phyloP scores from a whole-genome alignment of 2,888 invertebrate species.

The Aspidapion aeneum region DNA sequence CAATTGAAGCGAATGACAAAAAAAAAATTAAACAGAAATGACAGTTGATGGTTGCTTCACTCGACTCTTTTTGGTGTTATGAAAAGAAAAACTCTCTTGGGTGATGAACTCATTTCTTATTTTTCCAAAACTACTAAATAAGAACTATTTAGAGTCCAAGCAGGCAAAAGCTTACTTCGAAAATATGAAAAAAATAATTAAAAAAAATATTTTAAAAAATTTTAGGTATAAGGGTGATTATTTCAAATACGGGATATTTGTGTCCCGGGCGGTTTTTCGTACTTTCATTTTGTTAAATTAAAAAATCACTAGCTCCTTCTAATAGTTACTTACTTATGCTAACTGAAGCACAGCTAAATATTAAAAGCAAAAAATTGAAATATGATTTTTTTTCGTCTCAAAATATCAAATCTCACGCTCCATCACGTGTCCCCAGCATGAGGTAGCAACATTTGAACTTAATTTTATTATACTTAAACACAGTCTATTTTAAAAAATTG shows the following conservation, averaged over 20 bases:
- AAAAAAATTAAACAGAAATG: too few species aligned
- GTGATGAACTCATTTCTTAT: too few species aligned
- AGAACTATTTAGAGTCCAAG: too few species aligned
- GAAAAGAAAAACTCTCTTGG: too few species aligned
- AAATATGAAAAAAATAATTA: too few species aligned
- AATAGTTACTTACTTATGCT: background rate
- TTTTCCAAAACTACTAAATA: too few species aligned
- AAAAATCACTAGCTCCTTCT: background rate
- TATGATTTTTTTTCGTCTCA: background rate
- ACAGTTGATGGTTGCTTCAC: too few species aligned
- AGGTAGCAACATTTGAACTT: slow-evolving; percentile 1
- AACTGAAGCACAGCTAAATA: background rate
- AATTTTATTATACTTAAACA: slow-evolving; percentile 2
- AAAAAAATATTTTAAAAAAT: too few species aligned
- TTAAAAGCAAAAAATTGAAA: background rate
- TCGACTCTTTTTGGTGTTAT: too few species aligned
- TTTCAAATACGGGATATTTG: slow-evolving; percentile 10
- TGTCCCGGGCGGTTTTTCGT: slow-evolving; percentile 4
- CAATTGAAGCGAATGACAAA: too few species aligned
- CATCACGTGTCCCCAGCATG: slow-evolving; percentile 2
- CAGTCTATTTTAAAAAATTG: slow-evolving; percentile 2
- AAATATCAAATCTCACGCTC: slow-evolving; percentile 1
- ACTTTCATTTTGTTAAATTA: slow-evolving; percentile 5
- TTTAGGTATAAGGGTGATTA: slow-evolving; percentile 7
- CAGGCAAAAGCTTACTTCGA: too few species aligned